Conservation (phyloP, 2,888 invertebrate species). For the Griposia aprilina region DNA sequence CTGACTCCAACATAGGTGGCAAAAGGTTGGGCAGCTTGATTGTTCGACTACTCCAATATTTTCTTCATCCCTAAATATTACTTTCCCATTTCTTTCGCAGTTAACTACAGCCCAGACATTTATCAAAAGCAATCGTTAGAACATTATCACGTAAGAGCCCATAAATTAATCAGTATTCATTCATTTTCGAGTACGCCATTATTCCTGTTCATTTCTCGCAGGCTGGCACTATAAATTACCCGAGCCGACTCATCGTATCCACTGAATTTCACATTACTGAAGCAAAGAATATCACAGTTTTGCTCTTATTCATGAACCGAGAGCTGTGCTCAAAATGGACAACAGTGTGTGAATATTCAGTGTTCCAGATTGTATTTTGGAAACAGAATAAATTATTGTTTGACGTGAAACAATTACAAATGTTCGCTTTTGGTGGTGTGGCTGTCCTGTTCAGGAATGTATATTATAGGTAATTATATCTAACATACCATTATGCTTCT, state of each 20-base stretch:
- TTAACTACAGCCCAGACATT: conserved; percentile 26
- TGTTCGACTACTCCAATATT: background rate
- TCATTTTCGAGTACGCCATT: conserved; percentile 50
- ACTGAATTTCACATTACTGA: conserved; percentile 47
- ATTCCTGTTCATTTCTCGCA: conserved; percentile 49
- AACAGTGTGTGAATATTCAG: conserved; percentile 22
- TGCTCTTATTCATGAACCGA: conserved; percentile 43
- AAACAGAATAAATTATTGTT: conserved; percentile 22
- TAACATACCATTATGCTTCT: background rate
- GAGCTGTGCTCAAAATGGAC: conserved; percentile 22
- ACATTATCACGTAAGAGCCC: conserved; percentile 39
- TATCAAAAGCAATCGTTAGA: conserved; percentile 43
- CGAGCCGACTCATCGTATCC: conserved; percentile 42
- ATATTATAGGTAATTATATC: background rate
- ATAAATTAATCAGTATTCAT: conserved; percentile 62
- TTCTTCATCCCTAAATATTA: background rate
- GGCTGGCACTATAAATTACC: conserved; percentile 56
- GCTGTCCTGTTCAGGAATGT: background rate
- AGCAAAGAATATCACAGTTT: conserved; percentile 36
- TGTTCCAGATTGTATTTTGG: conserved; percentile 20
- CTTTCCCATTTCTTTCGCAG: conserved; percentile 18
- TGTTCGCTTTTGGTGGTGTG: background rate
- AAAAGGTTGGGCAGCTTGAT: background rate
- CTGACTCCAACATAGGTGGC: background rate
- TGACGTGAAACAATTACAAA: conserved; percentile 15